A percentile compares a stretch with the other conserved stretches of the same genome.
These are phyloP conservation scores for Dicaeum eximium DNA, from an alignment of 2,113 vertebrate species.

Conservation along the genomic window DNA sequence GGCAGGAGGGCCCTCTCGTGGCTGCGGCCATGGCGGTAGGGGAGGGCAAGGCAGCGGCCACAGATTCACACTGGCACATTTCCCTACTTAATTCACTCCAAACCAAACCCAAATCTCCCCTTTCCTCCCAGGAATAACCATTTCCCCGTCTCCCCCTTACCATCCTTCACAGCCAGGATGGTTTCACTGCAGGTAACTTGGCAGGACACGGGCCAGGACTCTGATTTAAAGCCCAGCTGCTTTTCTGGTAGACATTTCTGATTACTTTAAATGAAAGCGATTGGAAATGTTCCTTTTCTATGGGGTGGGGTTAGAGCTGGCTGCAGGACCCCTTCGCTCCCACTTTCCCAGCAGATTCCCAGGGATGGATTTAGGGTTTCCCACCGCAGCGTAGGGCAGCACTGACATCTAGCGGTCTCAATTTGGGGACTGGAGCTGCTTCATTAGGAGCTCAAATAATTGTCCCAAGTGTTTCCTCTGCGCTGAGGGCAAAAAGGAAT, in stretches of 20 bases:
- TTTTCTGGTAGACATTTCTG: not conserved
- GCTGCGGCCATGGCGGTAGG: rapidly evolving
- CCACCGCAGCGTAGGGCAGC: not conserved
- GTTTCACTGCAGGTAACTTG: rapidly evolving
- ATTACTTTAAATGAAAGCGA: not conserved
- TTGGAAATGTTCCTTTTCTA: not conserved
- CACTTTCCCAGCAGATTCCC: not conserved
- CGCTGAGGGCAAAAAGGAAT: not conserved
- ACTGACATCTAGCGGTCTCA: conserved; percentile 64
- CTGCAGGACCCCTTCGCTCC: not conserved
- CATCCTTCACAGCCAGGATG: not conserved
- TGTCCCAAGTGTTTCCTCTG: rapidly evolving
- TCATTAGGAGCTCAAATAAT: rapidly evolving
- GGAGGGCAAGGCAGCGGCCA: rapidly evolving
- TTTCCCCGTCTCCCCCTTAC: rapidly evolving
- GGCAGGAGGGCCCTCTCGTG: conserved; percentile 17
- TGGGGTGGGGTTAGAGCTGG: not conserved
- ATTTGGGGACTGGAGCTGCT: rapidly evolving
- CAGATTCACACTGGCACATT: rapidly evolving
- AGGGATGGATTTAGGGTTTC: not conserved
- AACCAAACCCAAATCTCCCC: not conserved
- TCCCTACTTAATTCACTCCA: not conserved
- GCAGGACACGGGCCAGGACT: not conserved
- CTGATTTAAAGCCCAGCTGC: not conserved
- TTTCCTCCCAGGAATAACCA: not conserved